Percentiles rank a stretch among this genome's conserved stretches.
Evolutionary conservation across 2,797 vertebrate genomes (phyloP).

Genomic region (Spinus pinus): DNA sequence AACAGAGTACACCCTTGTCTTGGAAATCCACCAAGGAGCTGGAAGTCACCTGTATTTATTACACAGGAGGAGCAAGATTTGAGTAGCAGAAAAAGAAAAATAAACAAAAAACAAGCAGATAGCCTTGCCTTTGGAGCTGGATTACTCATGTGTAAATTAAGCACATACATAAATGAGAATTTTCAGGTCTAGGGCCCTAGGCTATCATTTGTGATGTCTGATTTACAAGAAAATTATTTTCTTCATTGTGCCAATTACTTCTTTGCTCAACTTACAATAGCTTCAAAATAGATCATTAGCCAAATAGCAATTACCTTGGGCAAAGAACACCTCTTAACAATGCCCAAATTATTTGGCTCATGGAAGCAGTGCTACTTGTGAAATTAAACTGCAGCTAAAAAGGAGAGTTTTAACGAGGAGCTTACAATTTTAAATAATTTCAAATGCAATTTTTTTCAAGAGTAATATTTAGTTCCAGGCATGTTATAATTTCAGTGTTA

Average conservation of each 20-base stretch:
- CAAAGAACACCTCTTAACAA: conserved; percentile 20
- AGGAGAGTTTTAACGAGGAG: not conserved
- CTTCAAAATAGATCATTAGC: conserved; percentile 36
- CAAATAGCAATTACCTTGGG: conserved; percentile 35
- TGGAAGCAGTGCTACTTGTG: not conserved
- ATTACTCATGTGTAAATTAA: conserved; percentile 22
- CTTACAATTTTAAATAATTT: not conserved
- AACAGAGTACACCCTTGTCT: not conserved
- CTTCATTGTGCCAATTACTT: conserved; percentile 28
- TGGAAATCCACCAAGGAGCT: not conserved
- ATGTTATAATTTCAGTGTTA: not conserved
- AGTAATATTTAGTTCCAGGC: not conserved
- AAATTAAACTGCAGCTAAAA: not conserved
- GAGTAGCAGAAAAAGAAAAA: not conserved
- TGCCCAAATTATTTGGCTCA: not conserved
- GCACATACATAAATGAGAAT: not conserved
- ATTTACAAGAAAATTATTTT: conserved; percentile 44
- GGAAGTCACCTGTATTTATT: not conserved
- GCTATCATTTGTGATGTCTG: conserved; percentile 20
- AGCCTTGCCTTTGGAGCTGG: not conserved
- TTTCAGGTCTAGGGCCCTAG: not conserved
- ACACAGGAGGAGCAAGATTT: not conserved
- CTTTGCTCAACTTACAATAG: not conserved
- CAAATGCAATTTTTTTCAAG: not conserved
- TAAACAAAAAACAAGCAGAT: not conserved